Evolutionary conservation across 30 jellyfish, hydroid and myxozoan genomes (phyloP).

Genomic region (Cassiopea xamachana): DNA sequence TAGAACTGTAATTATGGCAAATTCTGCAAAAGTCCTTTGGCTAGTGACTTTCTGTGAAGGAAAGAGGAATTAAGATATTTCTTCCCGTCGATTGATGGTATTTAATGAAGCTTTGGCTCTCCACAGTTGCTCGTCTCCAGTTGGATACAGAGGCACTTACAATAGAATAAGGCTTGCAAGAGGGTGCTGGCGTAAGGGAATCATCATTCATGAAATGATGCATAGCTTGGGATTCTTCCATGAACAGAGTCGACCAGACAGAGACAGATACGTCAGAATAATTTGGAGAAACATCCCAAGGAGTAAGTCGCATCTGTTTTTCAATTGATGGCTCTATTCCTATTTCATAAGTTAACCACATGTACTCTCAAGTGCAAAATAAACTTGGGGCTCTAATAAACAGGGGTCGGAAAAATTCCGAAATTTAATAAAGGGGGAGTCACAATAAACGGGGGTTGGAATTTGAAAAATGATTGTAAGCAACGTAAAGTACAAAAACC

Average conservation of each 20-base stretch:
- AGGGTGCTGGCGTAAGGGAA: slow-evolving; percentile 73
- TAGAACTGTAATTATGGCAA: too few relatives aligned
- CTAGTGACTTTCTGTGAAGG: background rate
- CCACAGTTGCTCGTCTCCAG: slow-evolving; percentile 83
- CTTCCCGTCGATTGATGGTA: background rate
- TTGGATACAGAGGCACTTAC: slow-evolving; percentile 69
- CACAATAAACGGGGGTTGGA: too few relatives aligned
- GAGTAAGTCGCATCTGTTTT: too few relatives aligned
- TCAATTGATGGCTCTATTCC: too few relatives aligned
- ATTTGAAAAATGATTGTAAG: too few relatives aligned
- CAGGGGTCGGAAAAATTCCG: too few relatives aligned
- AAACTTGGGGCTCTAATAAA: too few relatives aligned
- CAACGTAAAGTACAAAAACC: too few relatives aligned
- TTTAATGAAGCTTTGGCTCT: background rate
- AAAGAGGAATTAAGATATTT: background rate
- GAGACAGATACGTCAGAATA: slow-evolving; percentile 75
- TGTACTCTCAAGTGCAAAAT: too few relatives aligned
- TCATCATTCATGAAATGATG: slow-evolving; percentile 78
- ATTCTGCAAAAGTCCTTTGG: background rate
- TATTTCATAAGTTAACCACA: too few relatives aligned
- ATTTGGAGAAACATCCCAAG: slow-evolving; percentile 75
- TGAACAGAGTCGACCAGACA: slow-evolving; percentile 87
- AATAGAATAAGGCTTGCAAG: slow-evolving; percentile 65
- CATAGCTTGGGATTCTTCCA: slow-evolving; percentile 90
- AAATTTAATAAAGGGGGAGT: too few relatives aligned